Evolutionary conservation across 2,797 vertebrate genomes (phyloP), one percentile per base, ranked within the genome.

Genomic region (Dipus sagitta): DNA sequence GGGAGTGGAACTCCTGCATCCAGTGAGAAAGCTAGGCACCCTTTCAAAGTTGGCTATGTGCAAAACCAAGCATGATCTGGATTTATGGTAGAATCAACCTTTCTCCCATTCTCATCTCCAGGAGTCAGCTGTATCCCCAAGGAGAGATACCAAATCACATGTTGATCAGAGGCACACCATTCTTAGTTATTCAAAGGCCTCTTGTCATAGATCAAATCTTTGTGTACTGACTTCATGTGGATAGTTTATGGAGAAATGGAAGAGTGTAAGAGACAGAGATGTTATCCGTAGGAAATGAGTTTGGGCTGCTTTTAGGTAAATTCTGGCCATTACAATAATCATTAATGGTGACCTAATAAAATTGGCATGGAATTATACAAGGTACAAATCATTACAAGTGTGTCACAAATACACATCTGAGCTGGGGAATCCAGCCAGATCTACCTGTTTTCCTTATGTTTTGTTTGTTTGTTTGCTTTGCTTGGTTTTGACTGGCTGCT

Each of bases 301-400:
- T 87, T 54, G 32, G 24, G 15, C 15, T 67, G 70, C 4, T 38
- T 91, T 81, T 75, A 71, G 30, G 62, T 87, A 77, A 92, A 92
- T 75, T n/a, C 21, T 38, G 75, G 67, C 5, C 85, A 32, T 78
- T 76, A 91, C 28, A 64, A 70, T 70, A 72, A 84, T 65, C 67
- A 85, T 58, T 92, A 76, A 52, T 30, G 14, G 47, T 26, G 21
- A 10, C 47, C 42, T 60, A 75, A 82, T 18, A 74, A 79, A 91
- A 91, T 77, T 23, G 64, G 24, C 82, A 58, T 34, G 70, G 30
- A 68, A 72, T 89, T 89, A 90, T 13, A 47, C 54, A 38, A 78
- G 14, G 70, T 24, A 24, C 3, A 91, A 75, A 13, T 71, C 17
- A 90, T 74, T 89, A 32, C 47, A 90, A 67, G 38, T 76, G 23